phyloP scores from a whole-genome alignment of 1,140 invertebrate species.

The Drosophila bifasciata region DNA sequence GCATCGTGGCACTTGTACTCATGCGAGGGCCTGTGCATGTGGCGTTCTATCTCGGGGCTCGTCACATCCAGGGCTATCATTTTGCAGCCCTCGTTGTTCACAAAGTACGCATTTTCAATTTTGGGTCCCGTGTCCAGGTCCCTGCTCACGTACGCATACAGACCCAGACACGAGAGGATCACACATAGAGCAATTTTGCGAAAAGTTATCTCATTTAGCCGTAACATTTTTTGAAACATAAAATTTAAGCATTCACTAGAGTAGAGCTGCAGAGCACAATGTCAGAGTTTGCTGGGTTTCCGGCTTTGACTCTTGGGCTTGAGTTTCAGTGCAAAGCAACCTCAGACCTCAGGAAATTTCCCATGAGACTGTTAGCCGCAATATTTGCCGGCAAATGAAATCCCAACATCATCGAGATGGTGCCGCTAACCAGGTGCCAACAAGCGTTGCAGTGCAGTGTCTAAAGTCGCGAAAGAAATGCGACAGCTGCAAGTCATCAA shows the following conservation, averaged over 20 bases:
- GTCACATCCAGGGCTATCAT: slow-evolving; percentile 40
- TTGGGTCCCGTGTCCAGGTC: background rate
- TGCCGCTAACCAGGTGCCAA: slow-evolving; percentile 50
- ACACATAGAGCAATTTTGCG: slow-evolving; percentile 10
- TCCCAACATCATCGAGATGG: slow-evolving; percentile 28
- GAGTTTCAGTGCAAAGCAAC: background rate
- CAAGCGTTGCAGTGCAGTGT: slow-evolving; percentile 44
- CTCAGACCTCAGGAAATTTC: background rate
- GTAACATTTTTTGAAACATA: background rate
- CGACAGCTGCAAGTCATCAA: slow-evolving; percentile 61
- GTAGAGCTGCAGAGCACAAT: background rate
- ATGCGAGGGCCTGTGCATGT: background rate
- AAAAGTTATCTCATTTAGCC: slow-evolving; percentile 20
- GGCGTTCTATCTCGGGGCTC: slow-evolving; percentile 15
- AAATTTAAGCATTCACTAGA: background rate
- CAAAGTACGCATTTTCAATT: slow-evolving; percentile 33
- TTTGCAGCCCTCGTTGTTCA: slow-evolving; percentile 33
- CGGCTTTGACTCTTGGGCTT: background rate
- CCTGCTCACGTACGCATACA: slow-evolving; percentile 12
- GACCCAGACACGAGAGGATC: slow-evolving; percentile 14
- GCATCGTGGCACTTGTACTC: background rate
- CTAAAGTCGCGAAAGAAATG: slow-evolving; percentile 46
- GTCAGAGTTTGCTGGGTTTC: background rate
- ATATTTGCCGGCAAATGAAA: slow-evolving; percentile 50
- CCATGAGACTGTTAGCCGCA: slow-evolving; percentile 21